Evolutionary conservation across 92 coral and sea anemone species (phyloP).

Genomic region (Virgularia gustaviana): DNA sequence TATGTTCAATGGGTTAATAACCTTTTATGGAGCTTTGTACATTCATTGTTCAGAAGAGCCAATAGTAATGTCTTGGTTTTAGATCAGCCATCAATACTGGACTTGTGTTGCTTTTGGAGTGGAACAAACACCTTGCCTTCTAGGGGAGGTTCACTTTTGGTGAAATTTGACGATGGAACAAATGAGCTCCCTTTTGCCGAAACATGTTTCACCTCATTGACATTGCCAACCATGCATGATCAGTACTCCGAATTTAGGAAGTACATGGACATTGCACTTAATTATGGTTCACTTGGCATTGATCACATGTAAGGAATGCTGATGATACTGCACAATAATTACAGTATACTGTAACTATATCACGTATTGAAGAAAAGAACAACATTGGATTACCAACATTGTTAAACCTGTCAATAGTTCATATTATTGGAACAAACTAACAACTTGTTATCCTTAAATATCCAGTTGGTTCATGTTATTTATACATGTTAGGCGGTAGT

Average conservation of each 20-base stretch:
- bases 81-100: constrained; percentile 36
- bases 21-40: constrained; percentile 10
- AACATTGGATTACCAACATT: no score
- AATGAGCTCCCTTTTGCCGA: constrained; percentile 28
- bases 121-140: constrained; percentile 44
- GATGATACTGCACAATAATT: no score
- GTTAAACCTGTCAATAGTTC: no score
- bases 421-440: no score
- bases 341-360: no score
- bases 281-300: constrained; percentile 45
- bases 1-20: no score
- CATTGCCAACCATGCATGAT: constrained; percentile 36
- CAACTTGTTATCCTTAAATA: no score
- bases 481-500: no score
- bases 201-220: constrained; percentile 26
- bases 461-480: no score
- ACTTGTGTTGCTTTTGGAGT: constrained; percentile 52
- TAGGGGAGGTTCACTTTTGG: constrained; percentile 21
- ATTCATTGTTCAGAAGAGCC: not conserved
- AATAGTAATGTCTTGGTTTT: constrained; percentile 12
- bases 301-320: no score
- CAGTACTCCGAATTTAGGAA: constrained; percentile 15
- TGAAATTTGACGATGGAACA: constrained; percentile 33
- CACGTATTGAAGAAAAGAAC: no score
- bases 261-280: constrained; percentile 38